Percentiles rank a stretch among this genome's conserved stretches.
These are phyloP conservation scores for Campylomormyrus numenius DNA, from an alignment of 2,113 vertebrate species.

Conservation along the genomic window DNA sequence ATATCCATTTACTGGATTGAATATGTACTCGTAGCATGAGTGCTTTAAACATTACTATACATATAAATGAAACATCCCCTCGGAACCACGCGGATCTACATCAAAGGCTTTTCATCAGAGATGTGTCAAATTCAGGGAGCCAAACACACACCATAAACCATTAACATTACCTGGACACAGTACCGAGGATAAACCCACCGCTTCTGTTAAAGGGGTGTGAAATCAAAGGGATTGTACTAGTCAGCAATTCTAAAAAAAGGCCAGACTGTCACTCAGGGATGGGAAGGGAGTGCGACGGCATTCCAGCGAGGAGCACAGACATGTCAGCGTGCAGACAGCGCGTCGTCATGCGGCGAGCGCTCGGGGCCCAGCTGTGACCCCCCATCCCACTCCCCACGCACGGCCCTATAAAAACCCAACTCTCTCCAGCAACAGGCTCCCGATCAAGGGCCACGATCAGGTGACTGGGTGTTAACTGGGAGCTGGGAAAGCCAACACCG, in stretches of 20 bases:
- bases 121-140: neutral
- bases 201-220: neutral
- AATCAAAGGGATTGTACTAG: neutral
- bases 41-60: neutral
- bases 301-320: neutral
- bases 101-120: neutral
- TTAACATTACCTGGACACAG: neutral
- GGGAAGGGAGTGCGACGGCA: neutral
- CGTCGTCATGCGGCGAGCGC: neutral
- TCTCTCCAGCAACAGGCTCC: slow-evolving; percentile 66
- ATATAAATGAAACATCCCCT: neutral
- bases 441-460: slow-evolving; percentile 52
- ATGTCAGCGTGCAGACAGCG: slow-evolving; percentile 1
- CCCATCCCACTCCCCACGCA: slow-evolving; percentile 29
- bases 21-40: neutral
- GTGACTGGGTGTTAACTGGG: slow-evolving; percentile 44
- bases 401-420: slow-evolving; percentile 44
- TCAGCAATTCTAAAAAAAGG: neutral
- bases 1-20: neutral
- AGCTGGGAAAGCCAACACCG: slow-evolving; percentile 49
- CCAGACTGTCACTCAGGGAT: neutral
- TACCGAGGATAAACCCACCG: neutral
- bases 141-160: neutral
- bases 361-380: slow-evolving; percentile 39
- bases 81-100: neutral